phyloP scores from a whole-genome alignment of 2,113 vertebrate genomes.

The Pycnonotus jocosus region DNA sequence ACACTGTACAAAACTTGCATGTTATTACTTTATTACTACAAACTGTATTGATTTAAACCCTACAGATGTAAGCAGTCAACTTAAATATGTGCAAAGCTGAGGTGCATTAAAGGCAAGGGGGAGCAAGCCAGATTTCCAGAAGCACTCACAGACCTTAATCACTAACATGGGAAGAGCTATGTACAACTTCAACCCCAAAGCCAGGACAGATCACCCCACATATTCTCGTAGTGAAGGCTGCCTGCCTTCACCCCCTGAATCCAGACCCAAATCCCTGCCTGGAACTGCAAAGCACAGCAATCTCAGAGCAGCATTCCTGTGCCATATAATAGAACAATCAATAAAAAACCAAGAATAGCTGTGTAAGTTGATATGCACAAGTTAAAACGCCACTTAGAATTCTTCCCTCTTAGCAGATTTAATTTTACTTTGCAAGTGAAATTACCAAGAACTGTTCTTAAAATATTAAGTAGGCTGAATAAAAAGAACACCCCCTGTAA shows the following conservation, averaged over 20 bases:
- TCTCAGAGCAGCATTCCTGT: not conserved
- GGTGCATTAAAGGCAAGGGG: not conserved
- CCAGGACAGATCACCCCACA: not conserved
- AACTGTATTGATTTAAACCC: not conserved
- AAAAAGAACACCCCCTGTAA: not conserved
- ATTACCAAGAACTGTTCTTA: not conserved
- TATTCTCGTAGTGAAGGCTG: not conserved
- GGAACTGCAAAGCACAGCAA: not conserved
- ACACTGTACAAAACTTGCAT: not conserved
- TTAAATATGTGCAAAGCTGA: not conserved
- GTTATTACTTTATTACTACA: not conserved
- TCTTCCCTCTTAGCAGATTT: not conserved
- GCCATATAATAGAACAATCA: not conserved
- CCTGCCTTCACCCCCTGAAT: not conserved
- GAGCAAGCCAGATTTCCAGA: not conserved
- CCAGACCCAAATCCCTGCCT: not conserved
- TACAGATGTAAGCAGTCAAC: not conserved
- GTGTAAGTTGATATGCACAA: not conserved
- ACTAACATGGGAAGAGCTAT: not conserved
- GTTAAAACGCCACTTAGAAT: not conserved
- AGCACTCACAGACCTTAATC: not conserved
- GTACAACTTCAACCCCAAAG: not conserved
- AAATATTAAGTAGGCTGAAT: not conserved
- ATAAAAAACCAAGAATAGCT: not conserved
- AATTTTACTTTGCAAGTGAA: conserved; percentile 1